phyloP scores from a whole-genome alignment of 2,113 vertebrate genomes.

The Chionodraco myersi region DNA sequence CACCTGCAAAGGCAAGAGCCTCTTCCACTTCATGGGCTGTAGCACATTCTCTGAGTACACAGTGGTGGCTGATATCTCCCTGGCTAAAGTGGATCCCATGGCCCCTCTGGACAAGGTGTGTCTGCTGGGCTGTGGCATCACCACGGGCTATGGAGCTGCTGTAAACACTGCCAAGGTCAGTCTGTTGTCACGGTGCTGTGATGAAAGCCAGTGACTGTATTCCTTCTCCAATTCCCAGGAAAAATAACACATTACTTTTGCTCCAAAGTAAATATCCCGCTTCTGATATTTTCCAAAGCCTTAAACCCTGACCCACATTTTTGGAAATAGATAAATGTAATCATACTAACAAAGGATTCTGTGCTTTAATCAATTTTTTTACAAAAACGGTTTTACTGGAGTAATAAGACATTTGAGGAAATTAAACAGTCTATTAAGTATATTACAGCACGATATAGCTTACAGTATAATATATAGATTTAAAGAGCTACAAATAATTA shows the following conservation, averaged over 20 bases:
- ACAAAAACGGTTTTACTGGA: too few species aligned
- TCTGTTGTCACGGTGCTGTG: not conserved
- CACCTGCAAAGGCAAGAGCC: conserved; percentile 81
- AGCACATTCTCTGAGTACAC: conserved; percentile 87
- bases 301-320: too few species aligned
- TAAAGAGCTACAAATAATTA: too few species aligned
- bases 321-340: too few species aligned
- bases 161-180: conserved; percentile 83
- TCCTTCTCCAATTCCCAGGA: too few species aligned
- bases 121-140: conserved; percentile 82
- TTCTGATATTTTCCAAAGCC: too few species aligned
- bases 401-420: too few species aligned
- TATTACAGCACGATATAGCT: too few species aligned
- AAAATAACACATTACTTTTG: not conserved
- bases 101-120: conserved; percentile 84
- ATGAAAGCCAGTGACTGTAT: not conserved
- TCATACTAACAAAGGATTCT: too few species aligned
- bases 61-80: conserved; percentile 81
- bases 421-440: too few species aligned
- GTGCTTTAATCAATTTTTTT: too few species aligned
- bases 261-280: not conserved
- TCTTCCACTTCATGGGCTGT: conserved; percentile 83
- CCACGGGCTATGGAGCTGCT: conserved; percentile 83
- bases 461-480: too few species aligned
- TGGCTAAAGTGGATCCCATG: conserved; percentile 76